A percentile compares a stretch with the other conserved stretches of the same genome.
Conservation (phyloP, 2,113 vertebrate species). For the Xiphophorus hellerii region DNA sequence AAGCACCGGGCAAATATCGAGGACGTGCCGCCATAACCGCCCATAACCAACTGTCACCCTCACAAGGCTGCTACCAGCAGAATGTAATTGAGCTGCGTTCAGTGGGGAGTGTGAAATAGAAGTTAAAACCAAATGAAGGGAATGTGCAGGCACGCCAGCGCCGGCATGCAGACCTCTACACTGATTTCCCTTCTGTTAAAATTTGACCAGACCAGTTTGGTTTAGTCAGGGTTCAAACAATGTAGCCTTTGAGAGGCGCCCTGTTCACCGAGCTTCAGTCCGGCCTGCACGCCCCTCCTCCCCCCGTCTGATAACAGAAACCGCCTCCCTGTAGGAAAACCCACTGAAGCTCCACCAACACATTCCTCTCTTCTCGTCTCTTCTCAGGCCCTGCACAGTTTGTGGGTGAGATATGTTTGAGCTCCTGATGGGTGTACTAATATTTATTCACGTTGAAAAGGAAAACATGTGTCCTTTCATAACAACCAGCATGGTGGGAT, state of each 20-base stretch:
- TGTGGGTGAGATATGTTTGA: conserved; percentile 4
- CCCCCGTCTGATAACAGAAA: conserved; percentile 63
- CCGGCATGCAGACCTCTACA: conserved; percentile 1
- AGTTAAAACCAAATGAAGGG: conserved; percentile 29
- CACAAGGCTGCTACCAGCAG: conserved; percentile 2
- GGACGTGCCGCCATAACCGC: conserved; percentile 16
- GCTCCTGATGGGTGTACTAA: not conserved
- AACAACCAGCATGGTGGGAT: conserved; percentile 14
- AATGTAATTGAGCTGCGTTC: conserved; percentile 1
- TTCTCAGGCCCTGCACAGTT: conserved; percentile 3
- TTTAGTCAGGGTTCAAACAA: conserved; percentile 73
- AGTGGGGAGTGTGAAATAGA: conserved; percentile 1
- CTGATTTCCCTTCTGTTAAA: conserved; percentile 49
- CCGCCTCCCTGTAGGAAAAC: conserved; percentile 51
- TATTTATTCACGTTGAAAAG: conserved; percentile 27
- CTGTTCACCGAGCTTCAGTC: conserved; percentile 62
- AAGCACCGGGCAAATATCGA: conserved; percentile 40
- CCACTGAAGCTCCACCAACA: conserved; percentile 40
- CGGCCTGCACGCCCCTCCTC: conserved; percentile 50
- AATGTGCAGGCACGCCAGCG: conserved; percentile 34
- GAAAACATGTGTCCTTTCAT: conserved; percentile 2
- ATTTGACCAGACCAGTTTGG: conserved; percentile 60
- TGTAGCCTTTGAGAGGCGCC: conserved; percentile 63
- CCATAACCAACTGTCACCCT: conserved; percentile 50
- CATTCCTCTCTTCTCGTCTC: conserved; percentile 51